A percentile compares a stretch with the other conserved stretches of the same genome.
Conservation (phyloP, 2,797 vertebrate species). For the Lophotriccus pileatus region DNA sequence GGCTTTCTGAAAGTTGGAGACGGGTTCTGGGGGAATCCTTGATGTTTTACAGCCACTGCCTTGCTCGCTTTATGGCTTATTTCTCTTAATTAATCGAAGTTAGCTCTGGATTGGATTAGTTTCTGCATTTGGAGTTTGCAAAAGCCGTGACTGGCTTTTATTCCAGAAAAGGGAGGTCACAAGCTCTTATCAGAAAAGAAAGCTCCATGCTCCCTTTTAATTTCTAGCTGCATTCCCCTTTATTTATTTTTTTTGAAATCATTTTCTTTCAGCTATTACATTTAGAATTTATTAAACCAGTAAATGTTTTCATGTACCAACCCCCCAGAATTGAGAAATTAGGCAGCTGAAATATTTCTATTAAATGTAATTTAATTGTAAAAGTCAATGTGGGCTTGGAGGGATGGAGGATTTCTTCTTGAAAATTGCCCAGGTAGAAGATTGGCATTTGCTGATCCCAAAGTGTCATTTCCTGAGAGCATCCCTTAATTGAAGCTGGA, state of each 20-base stretch:
- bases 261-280: constrained; percentile 23
- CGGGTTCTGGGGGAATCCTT: neutral
- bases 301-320: constrained; percentile 17
- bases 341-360: constrained; percentile 56
- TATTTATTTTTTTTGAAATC: constrained; percentile 20
- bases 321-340: constrained; percentile 34
- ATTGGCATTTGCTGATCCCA: constrained; percentile 73
- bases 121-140: constrained; percentile 25
- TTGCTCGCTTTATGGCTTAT: neutral
- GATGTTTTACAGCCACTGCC: neutral
- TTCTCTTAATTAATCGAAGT: constrained; percentile 53
- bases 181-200: constrained; percentile 19
- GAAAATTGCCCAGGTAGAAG: constrained; percentile 68
- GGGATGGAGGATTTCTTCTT: constrained; percentile 33
- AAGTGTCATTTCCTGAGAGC: constrained; percentile 64
- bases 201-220: constrained; percentile 29
- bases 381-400: constrained; percentile 56
- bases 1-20: neutral
- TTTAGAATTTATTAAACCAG: constrained; percentile 47
- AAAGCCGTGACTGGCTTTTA: neutral
- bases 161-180: constrained; percentile 26
- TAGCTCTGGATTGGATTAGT: constrained; percentile 40
- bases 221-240: constrained; percentile 38
- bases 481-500: constrained; percentile 66
- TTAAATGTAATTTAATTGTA: constrained; percentile 67